Conservation (phyloP, 2,888 invertebrate species). For the Himalopsyche anomala region DNA sequence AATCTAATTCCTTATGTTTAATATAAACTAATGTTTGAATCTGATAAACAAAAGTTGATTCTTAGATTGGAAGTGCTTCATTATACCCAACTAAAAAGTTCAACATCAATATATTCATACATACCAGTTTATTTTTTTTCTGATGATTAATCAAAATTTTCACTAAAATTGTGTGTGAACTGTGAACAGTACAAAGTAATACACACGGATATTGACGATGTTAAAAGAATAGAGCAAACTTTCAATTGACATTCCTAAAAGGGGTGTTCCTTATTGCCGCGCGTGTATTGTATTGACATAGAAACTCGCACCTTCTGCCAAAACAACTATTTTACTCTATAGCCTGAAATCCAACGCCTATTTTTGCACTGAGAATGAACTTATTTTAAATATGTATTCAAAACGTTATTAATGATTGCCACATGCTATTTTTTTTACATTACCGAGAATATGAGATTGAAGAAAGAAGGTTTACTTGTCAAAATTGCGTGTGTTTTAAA, state of each 20-base stretch:
- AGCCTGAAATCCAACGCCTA: background rate
- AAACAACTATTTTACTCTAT: background rate
- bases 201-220: too few relatives aligned
- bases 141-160: background rate
- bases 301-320: background rate
- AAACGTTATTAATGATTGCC: too few relatives aligned
- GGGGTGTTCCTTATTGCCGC: conserved; percentile 45
- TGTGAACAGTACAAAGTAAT: background rate
- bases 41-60: too few relatives aligned
- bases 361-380: background rate
- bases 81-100: too few relatives aligned
- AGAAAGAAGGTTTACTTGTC: background rate
- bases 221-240: background rate
- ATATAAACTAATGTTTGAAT: too few relatives aligned
- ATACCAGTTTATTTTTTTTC: background rate
- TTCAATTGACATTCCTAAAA: conserved; percentile 29
- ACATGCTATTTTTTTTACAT: too few relatives aligned
- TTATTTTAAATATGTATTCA: too few relatives aligned
- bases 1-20: too few relatives aligned
- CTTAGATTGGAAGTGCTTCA: too few relatives aligned
- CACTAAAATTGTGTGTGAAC: background rate
- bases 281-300: conserved; percentile 39
- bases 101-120: background rate
- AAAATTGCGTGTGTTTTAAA: conserved; percentile 31
- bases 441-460: too few relatives aligned